Conservation (phyloP, 2,113 vertebrate genomes). For the Gobius niger region DNA sequence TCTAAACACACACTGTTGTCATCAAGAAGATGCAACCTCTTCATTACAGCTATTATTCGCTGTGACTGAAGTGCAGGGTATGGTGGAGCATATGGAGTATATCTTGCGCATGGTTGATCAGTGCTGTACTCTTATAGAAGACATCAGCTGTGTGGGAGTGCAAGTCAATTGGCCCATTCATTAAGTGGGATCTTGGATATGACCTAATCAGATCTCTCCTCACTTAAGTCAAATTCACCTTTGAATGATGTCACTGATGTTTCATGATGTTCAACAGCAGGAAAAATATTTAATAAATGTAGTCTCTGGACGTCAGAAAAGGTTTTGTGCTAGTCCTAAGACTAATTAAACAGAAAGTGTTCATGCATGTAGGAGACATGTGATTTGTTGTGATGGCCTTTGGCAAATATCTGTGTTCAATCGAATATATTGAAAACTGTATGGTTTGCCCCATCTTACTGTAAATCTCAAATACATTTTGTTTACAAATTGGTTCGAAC, state of each 20-base stretch:
- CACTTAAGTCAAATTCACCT: too few species aligned
- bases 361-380: background rate
- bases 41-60: constrained; percentile 7
- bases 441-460: too few species aligned
- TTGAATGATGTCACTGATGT: too few species aligned
- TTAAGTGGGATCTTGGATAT: constrained; percentile 57
- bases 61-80: background rate
- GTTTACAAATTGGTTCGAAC: too few species aligned
- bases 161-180: constrained; percentile 62
- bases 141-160: constrained; percentile 46
- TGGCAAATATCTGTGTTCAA: background rate
- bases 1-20: background rate
- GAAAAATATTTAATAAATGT: too few species aligned
- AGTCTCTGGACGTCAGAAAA: too few species aligned
- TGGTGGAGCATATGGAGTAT: background rate
- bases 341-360: too few species aligned
- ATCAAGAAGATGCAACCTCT: background rate
- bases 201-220: constrained; percentile 63
- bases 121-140: constrained; percentile 15
- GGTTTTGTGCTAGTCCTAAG: too few species aligned
- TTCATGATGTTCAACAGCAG: too few species aligned
- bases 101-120: constrained; percentile 15
- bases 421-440: too few species aligned
- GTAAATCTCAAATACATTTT: too few species aligned
- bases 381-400: background rate